Base-by-base conservation (phyloP, 2,888 invertebrate species). In the Coronaproctus castanopsis region DNA sequence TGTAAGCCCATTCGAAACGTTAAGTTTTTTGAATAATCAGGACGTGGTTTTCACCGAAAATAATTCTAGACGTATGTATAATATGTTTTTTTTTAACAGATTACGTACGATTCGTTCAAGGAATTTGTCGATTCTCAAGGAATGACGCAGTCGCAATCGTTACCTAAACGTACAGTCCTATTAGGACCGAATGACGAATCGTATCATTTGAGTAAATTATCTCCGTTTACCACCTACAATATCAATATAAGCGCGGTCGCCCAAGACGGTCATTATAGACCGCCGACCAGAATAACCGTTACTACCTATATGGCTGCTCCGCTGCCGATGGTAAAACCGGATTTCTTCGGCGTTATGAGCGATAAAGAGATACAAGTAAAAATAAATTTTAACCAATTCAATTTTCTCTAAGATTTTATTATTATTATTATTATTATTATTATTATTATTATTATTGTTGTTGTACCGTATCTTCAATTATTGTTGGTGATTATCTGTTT, bases 241-340 rank as follows among this genome's bases (percentile, higher is more conserved):
- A 91, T 93, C 1, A 93, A 93, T 70, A 88, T 91, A 18, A 90
- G 87, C 72, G 90, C 89, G 57, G 83, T 90, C 64, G 90, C 91
- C 1, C 80, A 82, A 56, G 89, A 90, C 67, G 81, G 82, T 63
- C 70, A 73, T 2, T 90, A 90, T 70, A 78, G 87, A 65, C 92
- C 92, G 5, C 91, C 92, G 0, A 89, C 90, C 0, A 88, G 88
- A 72, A 91, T 92, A 57, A 90, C 87, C 0, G 91, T 92, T 0
- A 93, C 92, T 2, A 92, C 92, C 0, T 91, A 92, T 74, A 92
- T 92, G 91, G 92, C 92, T n/a, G 91, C 91, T 0, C 92, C 92
- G 0, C 89, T 91, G 67, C 91, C 91, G 0, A 92, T 92, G 91
- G 91, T 91, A 1, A 87, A 91, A 69, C 92, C 92, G 0, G 92